Evolutionary conservation across 2,113 vertebrate genomes (phyloP), one percentile per base, ranked within the genome.

Genomic region (Hippocampus zosterae): DNA sequence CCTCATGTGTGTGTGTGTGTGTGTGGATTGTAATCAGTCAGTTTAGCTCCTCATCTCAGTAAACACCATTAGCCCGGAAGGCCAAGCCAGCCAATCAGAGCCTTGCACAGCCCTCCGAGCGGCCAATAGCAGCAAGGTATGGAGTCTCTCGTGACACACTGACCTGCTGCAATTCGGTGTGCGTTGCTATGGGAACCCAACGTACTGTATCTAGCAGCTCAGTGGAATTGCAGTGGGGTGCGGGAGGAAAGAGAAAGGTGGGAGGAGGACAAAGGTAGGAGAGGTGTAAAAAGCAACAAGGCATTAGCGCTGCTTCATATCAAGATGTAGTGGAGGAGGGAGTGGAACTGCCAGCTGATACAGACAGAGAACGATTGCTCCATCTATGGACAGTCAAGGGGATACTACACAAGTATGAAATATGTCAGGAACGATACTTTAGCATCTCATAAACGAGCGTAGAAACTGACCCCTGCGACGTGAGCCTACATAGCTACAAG

Each of bases 141-240:
- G 74, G 75, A 73, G 78, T 90, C 91, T 88, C 89, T 75, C 59
- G 72, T 91, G 91, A 91, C 90, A 86, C 29, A 74, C 85, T 91
- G 90, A 89, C 91, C 92, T 84, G 90, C 88, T 87, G 87, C 88
- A 82, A 84, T 85, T 88, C 85, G 78, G 88, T 69, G 83, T 82
- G 81, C 18, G 91, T 93, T 93, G 88, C 90, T 87, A 89, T 89
- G 89, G 91, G 84, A 91, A 93, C 89, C 84, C 85, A 46, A 23
- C 46, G 42, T 85, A 88, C 89, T 90, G 87, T 91, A 88, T 79
- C 60, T 75, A 79, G 73, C 33, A 1, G 81, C 78, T 77, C 65
- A 0, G 69, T 67, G 74, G 63, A 82, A 73, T 81, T 71, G 81
- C 77, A 81, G 80, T 5, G 42, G 66, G 82, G 77, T 50, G 71